Conservation (phyloP, 2,113 vertebrate species). For the Lichenostomus cassidix region DNA sequence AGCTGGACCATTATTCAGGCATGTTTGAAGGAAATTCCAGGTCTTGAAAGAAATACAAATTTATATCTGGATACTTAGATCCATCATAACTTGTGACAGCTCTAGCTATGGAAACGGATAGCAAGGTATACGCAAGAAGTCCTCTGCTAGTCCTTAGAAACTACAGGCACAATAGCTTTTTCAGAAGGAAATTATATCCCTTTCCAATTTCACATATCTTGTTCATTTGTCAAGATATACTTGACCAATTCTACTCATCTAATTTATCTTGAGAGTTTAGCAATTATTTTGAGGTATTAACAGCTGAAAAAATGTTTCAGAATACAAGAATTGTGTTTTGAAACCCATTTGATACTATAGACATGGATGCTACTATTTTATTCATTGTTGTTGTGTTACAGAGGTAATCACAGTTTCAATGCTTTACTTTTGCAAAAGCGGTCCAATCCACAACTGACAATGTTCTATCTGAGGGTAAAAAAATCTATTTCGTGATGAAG, state of each 20-base stretch:
- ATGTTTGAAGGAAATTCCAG: background rate
- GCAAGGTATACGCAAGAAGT: background rate
- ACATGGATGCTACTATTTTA: background rate
- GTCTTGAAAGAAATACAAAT: background rate
- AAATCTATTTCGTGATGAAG: conserved; percentile 8
- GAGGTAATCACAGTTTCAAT: background rate
- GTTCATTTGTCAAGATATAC: conserved; percentile 1
- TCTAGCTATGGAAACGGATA: background rate
- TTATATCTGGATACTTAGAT: background rate
- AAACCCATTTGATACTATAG: background rate
- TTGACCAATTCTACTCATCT: background rate
- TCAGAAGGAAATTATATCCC: background rate
- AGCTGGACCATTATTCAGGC: background rate
- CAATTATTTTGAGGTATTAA: conserved; percentile 17
- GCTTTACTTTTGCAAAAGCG: background rate
- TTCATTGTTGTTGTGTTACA: background rate
- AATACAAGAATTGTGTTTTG: background rate
- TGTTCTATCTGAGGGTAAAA: background rate
- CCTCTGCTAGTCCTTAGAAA: background rate
- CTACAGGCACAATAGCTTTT: background rate
- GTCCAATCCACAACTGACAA: background rate
- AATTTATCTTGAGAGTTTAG: background rate
- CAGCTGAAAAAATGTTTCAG: background rate
- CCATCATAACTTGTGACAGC: background rate
- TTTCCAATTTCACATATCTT: background rate